Evolutionary conservation across 1,140 invertebrate genomes (phyloP), one percentile per base, ranked within the genome.

Genomic region (Portunus trituberculatus): DNA sequence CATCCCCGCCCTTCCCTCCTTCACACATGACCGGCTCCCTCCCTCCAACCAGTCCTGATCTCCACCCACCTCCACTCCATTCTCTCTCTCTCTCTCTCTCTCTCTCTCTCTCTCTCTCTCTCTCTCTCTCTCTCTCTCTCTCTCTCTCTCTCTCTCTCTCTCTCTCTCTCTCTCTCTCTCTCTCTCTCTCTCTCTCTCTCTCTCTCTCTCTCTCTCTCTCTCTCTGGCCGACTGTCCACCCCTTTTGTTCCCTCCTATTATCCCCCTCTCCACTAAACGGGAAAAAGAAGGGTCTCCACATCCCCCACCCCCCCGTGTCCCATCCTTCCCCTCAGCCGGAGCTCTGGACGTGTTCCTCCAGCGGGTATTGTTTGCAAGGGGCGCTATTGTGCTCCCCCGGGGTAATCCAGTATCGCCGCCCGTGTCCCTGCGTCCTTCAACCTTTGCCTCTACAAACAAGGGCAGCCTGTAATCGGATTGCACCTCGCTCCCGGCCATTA

Each of bases 381-480:
- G 6, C n/a, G 67, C 67, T 76, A 76, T 76, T 76, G 67, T 76
- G 67, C n/a, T 76, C 67, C 67, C 67, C 67, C n/a, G 25, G n/a
- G 67, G 67, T 76, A 76, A 76, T 76, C 67, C 67, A 76, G 67
- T n/a, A 76, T 12, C 67, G 67, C 20, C 67, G 20, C 7, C 67
- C n/a, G 67, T 76, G 67, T 76, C 67, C 67, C 25, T 2, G 67
- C 20, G 67, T n/a, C 67, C 67, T 76, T 25, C 67, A 76, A 25
- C 67, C 67, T 76, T n/a, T 25, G n/a, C 67, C 67, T 76, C 67
- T 76, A 76, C 67, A 76, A 76, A 76, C 67, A 76, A 76, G 67
- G 67, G 67, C 67, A n/a, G 12, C 67, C 16, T 25, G 67, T 76
- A 76, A 76, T 76, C 67, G 67, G 67, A 76, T 76, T 76, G 67